Evolutionary conservation across 2,113 vertebrate genomes (phyloP).

Genomic region (Lates calcarifer): DNA sequence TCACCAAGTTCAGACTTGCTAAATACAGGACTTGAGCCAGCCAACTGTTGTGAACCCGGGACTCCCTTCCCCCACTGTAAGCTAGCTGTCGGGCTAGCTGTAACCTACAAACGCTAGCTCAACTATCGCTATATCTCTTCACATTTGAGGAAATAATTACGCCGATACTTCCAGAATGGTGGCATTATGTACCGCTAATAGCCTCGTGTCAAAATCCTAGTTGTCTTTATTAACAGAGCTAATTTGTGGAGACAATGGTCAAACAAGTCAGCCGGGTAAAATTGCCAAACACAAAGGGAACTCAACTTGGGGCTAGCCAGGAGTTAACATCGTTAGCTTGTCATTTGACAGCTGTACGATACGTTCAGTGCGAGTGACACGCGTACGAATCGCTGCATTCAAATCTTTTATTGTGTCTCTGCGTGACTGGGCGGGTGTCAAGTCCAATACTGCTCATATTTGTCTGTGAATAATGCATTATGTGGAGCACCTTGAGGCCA

Average conservation of each 20-base stretch:
- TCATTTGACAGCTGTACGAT: constrained; percentile 39
- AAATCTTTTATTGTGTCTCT: neutral
- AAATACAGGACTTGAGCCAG: constrained; percentile 75
- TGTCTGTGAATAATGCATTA: constrained; percentile 27
- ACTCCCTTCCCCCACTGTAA: constrained; percentile 82
- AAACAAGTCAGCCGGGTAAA: constrained; percentile 66
- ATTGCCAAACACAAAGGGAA: constrained; percentile 85
- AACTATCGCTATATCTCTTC: constrained; percentile 47
- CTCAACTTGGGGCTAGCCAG: constrained; percentile 78
- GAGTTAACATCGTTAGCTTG: constrained; percentile 61
- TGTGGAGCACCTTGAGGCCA: constrained; percentile 76
- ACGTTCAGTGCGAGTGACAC: constrained; percentile 4
- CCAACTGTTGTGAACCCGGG: constrained; percentile 78
- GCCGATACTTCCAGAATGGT: neutral
- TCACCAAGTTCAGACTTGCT: constrained; percentile 79
- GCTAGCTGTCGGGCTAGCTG: constrained; percentile 64
- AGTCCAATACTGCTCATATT: neutral
- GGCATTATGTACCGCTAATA: neutral
- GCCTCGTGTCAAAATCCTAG: neutral
- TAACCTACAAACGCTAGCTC: constrained; percentile 54
- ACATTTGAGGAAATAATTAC: constrained; percentile 3
- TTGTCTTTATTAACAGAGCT: constrained; percentile 10
- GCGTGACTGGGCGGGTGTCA: constrained; percentile 63
- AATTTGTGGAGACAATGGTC: constrained; percentile 26
- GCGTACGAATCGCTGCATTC: neutral